Evolutionary conservation across 2,797 vertebrate species (phyloP), one percentile per base, ranked within the genome.

Genomic region (Darevskia mixta): DNA sequence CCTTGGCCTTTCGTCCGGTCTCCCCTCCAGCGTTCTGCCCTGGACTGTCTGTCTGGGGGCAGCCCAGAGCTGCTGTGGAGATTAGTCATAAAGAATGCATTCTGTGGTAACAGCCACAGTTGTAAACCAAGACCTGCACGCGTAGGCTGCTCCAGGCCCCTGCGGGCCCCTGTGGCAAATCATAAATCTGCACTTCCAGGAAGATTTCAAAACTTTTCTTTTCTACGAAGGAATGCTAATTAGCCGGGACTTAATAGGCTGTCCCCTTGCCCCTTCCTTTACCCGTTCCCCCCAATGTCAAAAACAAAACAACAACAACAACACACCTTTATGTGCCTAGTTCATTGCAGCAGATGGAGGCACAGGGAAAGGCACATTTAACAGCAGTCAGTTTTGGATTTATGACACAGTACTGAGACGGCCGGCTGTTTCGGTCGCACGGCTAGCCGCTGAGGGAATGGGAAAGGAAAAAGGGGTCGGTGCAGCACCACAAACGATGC

Each of bases 171-270:
- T 95, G 92, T 93, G 92, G 92, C 88, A 95, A 92, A 94, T 92
- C 91, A 93, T 96, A 94, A 95, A 95, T 94, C 90, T 78, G 90
- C 91, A 90, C 91, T 96, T 96, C 94, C 95, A 95, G 95, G 95
- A 96, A 96, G 92, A 92, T 94, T 96, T 95, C 93, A 95, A 95
- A 95, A 95, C 89, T 95, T 92, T 94, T 94, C 71, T 95, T 94
- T 96, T 96, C 94, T 94, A 94, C 92, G 90, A 87, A 84, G 82
- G 78, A 94, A 94, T 92, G 91, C 84, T 94, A 94, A 92, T 94
- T 94, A 87, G 85, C 86, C 84, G 86, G 92, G 67, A 67, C 69
- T 90, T 94, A 77, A 93, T 86, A 91, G 91, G 89, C 87, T 91
- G 85, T 87, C 78, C 71, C 58, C 25, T 55, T 81, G n/a, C 35